Evolutionary conservation across 2,113 vertebrate genomes (phyloP).

Genomic region (Conger conger): DNA sequence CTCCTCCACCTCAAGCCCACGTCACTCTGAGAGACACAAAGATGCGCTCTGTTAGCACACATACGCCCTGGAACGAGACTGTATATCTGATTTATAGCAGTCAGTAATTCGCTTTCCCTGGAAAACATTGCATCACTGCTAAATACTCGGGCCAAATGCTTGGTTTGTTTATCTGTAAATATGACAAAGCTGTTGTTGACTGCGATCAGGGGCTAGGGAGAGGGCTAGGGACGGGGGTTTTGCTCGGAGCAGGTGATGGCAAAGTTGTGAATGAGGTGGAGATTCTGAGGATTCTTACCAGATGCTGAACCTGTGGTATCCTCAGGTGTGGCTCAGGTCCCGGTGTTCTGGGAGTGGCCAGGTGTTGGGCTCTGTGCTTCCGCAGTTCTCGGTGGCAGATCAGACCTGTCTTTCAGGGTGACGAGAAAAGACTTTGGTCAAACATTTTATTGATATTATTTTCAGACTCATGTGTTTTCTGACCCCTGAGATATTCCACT

Average conservation of each 20-base stretch:
- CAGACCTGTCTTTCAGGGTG: not conserved
- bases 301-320: not conserved
- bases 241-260: not conserved
- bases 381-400: not conserved
- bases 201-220: no score
- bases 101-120: not conserved
- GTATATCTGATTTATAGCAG: not conserved
- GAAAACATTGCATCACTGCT: not conserved
- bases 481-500: no score
- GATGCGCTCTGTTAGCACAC: not conserved
- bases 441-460: not conserved
- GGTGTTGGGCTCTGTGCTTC: not conserved
- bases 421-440: not conserved
- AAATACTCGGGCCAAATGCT: not conserved
- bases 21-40: not conserved
- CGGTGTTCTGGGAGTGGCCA: not conserved
- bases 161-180: not conserved
- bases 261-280: not conserved
- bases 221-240: no score
- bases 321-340: no score
- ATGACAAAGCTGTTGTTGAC: no score
- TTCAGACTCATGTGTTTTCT: not conserved
- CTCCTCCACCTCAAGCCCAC: not conserved
- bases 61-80: not conserved
- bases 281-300: not conserved